Evolutionary conservation across 2,888 invertebrate genomes (phyloP).

Genomic region (Andrena haemorrhoa): DNA sequence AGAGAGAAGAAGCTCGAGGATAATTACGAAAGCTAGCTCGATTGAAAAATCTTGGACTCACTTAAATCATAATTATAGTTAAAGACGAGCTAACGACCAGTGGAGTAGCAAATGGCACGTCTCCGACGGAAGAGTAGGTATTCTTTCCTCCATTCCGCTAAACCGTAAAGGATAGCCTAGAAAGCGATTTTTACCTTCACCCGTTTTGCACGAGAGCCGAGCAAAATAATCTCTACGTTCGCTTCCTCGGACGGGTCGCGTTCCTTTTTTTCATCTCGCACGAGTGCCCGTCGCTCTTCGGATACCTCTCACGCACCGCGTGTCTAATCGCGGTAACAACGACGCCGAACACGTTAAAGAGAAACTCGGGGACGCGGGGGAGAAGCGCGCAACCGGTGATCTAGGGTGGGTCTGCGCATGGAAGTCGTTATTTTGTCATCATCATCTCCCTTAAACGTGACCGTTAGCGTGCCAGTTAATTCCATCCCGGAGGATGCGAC

Average conservation of each 20-base stretch:
- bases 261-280: constrained; percentile 69
- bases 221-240: constrained; percentile 29
- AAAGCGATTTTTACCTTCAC: constrained; percentile 1
- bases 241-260: not conserved
- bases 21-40: too few species aligned
- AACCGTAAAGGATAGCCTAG: not conserved
- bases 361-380: constrained; percentile 68
- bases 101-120: not conserved
- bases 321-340: constrained; percentile 52
- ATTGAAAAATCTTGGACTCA: too few species aligned
- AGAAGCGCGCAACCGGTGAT: constrained; percentile 38
- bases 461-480: constrained; percentile 37
- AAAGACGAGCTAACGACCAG: not conserved
- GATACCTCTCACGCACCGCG: constrained; percentile 76
- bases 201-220: constrained; percentile 1
- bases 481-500: constrained; percentile 1
- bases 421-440: constrained; percentile 60
- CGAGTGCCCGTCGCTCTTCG: constrained; percentile 72
- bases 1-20: too few species aligned
- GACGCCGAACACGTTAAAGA: constrained; percentile 71
- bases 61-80: constrained; percentile 2
- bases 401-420: constrained; percentile 27
- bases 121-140: not conserved
- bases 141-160: not conserved
- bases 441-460: constrained; percentile 39